Evolutionary conservation across 2,113 vertebrate genomes (phyloP).

Genomic region (Elephas maximus): DNA sequence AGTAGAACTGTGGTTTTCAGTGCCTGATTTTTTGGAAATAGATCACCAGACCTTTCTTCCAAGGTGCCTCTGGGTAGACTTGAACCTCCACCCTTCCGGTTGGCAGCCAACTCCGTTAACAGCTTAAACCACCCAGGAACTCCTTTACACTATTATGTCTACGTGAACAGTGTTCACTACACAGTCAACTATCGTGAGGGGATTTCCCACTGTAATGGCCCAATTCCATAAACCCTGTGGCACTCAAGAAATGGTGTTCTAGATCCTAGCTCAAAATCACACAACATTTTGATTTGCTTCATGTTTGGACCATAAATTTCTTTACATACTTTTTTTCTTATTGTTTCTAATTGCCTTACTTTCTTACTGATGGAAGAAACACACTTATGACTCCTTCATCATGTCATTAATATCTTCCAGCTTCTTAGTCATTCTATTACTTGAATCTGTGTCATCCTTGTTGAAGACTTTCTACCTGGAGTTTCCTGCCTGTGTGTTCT

Average conservation of each 20-base stretch:
- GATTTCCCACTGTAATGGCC: too few relatives aligned
- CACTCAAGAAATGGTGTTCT: not conserved
- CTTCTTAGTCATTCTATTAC: not conserved
- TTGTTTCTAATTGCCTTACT: not conserved
- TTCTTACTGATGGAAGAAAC: not conserved
- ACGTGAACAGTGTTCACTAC: too few relatives aligned
- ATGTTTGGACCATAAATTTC: not conserved
- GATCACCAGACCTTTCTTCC: too few relatives aligned
- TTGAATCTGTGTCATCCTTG: not conserved
- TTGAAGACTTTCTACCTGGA: not conserved
- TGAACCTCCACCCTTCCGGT: too few relatives aligned
- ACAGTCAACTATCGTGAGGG: too few relatives aligned
- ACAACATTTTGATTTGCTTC: constrained; percentile 13
- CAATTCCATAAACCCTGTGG: too few relatives aligned
- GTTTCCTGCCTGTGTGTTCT: not conserved
- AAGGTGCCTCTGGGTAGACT: too few relatives aligned
- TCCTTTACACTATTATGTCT: too few relatives aligned
- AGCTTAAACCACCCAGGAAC: too few relatives aligned
- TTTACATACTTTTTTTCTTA: not conserved
- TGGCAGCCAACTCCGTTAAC: too few relatives aligned
- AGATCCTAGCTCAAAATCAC: not conserved
- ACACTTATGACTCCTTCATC: not conserved
- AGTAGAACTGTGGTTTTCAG: too few relatives aligned
- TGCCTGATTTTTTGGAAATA: too few relatives aligned
- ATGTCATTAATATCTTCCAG: not conserved